Evolutionary conservation across 2,113 vertebrate species (phyloP).

Genomic region (Hemiscyllium ocellatum): DNA sequence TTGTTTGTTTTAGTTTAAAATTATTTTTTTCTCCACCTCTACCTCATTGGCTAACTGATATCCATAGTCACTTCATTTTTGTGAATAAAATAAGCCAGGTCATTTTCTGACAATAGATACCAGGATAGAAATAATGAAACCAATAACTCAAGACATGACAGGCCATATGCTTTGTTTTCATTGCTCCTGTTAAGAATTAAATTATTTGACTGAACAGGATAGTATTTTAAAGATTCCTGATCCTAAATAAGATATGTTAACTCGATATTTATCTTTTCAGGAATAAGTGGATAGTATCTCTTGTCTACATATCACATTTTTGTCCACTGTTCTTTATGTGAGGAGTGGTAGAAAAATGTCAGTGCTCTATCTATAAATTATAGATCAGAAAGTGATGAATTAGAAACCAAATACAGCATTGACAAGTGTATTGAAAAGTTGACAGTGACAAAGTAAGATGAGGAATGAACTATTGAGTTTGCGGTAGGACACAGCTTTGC

Average conservation of each 20-base stretch:
- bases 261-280: not conserved
- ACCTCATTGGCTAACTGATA: not conserved
- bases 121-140: not conserved
- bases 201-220: not conserved
- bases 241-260: not conserved
- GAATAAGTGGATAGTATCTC: not conserved
- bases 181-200: not conserved
- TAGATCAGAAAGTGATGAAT: not conserved
- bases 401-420: not conserved
- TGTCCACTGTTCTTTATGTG: not conserved
- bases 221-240: slow-evolving; percentile 11
- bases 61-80: not conserved
- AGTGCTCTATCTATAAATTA: not conserved
- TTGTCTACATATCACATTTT: not conserved
- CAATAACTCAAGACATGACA: not conserved
- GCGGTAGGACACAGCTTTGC: slow-evolving; percentile 2
- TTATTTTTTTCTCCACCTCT: not conserved
- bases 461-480: not conserved
- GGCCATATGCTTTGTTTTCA: not conserved
- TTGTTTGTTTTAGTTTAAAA: not conserved
- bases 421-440: not conserved
- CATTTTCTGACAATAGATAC: not conserved
- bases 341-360: not conserved
- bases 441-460: not conserved
- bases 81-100: not conserved